Evolutionary conservation across 2,888 invertebrate genomes (phyloP).

Genomic region (Melipona beecheii): DNA sequence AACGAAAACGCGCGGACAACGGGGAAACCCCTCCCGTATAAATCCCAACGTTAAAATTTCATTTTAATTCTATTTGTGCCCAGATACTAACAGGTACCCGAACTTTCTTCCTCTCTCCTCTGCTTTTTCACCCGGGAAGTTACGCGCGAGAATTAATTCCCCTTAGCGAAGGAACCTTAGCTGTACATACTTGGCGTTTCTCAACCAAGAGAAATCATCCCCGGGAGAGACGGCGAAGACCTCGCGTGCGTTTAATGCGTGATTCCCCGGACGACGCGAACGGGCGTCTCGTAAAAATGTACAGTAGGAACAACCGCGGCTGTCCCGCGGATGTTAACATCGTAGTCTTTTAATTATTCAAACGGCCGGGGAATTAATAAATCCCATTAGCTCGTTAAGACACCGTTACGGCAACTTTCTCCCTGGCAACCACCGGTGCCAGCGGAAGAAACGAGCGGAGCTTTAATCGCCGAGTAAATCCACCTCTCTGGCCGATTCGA

Average conservation of each 20-base stretch:
- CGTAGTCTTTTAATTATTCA: constrained; percentile 44
- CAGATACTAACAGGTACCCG: background rate
- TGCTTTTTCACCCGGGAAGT: background rate
- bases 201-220: constrained; percentile 41
- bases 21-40: constrained; percentile 1
- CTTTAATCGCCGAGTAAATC: constrained; percentile 22
- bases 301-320: background rate
- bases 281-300: background rate
- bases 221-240: constrained; percentile 13
- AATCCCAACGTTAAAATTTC: constrained; percentile 42
- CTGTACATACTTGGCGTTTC: no score
- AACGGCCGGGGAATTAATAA: constrained; percentile 25
- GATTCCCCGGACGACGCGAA: background rate
- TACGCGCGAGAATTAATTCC: constrained; percentile 43
- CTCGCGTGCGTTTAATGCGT: constrained; percentile 11
- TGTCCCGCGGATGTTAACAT: constrained; percentile 11
- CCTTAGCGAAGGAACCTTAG: constrained; percentile 12
- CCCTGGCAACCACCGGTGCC: background rate
- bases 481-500: background rate
- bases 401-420: constrained; percentile 3
- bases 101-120: background rate
- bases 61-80: constrained; percentile 26
- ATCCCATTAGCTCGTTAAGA: constrained; percentile 31
- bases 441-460: background rate
- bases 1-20: background rate